Percentiles rank a stretch among this genome's conserved stretches.
These are phyloP conservation scores for Drosophila saltans DNA, from an alignment of 1,140 invertebrate species.

Conservation along the genomic window DNA sequence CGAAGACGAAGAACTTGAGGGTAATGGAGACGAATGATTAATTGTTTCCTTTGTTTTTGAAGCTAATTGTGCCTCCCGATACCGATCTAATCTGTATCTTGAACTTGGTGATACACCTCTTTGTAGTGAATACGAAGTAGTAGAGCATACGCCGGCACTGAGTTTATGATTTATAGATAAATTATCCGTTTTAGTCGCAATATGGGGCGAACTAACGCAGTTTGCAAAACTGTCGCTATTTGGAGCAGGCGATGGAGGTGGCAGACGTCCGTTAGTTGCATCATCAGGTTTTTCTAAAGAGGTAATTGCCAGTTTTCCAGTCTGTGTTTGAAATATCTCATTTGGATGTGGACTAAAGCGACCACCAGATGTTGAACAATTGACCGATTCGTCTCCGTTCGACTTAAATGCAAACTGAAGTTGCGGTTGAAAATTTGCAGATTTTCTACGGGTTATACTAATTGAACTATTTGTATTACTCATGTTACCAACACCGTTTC, in stretches of 20 bases:
- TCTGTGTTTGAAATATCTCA: constrained; percentile 58
- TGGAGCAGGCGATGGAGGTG: constrained; percentile 80
- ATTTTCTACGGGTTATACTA: constrained; percentile 43
- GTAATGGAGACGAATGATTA: constrained; percentile 23
- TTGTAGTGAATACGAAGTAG: constrained; percentile 25
- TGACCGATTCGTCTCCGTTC: constrained; percentile 38
- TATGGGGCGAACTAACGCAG: constrained; percentile 22
- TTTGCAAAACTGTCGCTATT: constrained; percentile 65
- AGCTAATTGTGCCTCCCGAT: constrained; percentile 50
- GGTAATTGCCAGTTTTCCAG: constrained; percentile 62
- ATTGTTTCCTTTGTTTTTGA: constrained; percentile 47
- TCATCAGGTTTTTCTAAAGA: constrained; percentile 68
- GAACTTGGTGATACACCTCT: constrained; percentile 70
- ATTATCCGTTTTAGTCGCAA: constrained; percentile 36
- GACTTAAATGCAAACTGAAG: constrained; percentile 48
- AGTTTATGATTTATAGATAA: constrained; percentile 34
- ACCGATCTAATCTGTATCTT: constrained; percentile 63
- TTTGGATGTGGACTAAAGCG: constrained; percentile 68
- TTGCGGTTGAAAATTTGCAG: constrained; percentile 55
- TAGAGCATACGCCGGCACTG: constrained; percentile 17
- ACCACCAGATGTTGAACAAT: constrained; percentile 34
- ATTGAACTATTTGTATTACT: constrained; percentile 13
- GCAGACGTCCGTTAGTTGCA: constrained; percentile 48
- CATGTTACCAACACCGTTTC: neutral
- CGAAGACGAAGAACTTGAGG: constrained; percentile 32